Evolutionary conservation across 2,888 invertebrate species (phyloP).

Genomic region (Odontocerum albicorne): DNA sequence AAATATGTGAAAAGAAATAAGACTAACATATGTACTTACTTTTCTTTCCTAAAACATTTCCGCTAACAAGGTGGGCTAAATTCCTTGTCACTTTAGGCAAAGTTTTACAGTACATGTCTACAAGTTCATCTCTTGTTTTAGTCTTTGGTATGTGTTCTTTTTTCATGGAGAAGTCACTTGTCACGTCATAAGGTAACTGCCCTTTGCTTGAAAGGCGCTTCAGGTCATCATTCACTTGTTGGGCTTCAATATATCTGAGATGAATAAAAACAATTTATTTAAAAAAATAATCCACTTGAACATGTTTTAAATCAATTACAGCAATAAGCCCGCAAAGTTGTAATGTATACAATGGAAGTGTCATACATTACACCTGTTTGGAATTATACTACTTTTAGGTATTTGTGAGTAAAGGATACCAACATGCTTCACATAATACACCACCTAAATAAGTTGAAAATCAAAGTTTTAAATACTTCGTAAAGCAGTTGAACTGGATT

Average conservation of each 20-base stretch:
- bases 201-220: constrained; percentile 39
- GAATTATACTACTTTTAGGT: too few relatives aligned
- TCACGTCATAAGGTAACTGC: constrained; percentile 47
- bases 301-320: not conserved
- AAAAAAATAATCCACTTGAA: not conserved
- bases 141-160: constrained; percentile 43
- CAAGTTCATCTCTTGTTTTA: constrained; percentile 54
- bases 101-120: constrained; percentile 53
- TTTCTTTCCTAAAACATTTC: constrained; percentile 36
- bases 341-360: too few relatives aligned
- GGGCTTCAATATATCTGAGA: constrained; percentile 58
- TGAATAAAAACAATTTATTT: not conserved
- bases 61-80: constrained; percentile 47
- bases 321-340: too few relatives aligned
- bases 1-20: too few relatives aligned
- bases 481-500: too few relatives aligned
- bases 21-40: constrained; percentile 16
- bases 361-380: too few relatives aligned
- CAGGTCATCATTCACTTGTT: constrained; percentile 51
- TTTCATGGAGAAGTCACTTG: constrained; percentile 45
- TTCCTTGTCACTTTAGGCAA: constrained; percentile 53
- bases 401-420: too few relatives aligned
- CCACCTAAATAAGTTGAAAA: too few relatives aligned
- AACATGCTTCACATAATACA: too few relatives aligned
- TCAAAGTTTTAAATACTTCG: too few relatives aligned